These are phyloP conservation scores for Barypeithes pellucidus DNA, from an alignment of 2,888 invertebrate species.

Conservation along the genomic window DNA sequence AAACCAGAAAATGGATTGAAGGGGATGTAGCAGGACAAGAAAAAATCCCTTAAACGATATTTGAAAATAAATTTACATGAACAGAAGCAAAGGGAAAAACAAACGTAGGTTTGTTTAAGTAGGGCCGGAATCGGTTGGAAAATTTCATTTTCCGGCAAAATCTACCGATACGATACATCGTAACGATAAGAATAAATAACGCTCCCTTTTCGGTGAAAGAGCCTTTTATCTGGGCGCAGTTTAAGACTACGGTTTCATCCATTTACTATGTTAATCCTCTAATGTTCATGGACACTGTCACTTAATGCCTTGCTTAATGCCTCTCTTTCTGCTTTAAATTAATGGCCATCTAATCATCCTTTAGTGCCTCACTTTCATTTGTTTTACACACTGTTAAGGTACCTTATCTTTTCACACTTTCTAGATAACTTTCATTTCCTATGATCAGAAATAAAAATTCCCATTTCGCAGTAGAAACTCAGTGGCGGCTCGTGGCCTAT, in stretches of 20 bases:
- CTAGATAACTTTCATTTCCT: neutral
- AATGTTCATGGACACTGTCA: slow-evolving; percentile 68
- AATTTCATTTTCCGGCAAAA: slow-evolving; percentile 65
- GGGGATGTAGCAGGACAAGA: slow-evolving; percentile 9
- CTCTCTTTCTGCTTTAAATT: slow-evolving; percentile 62
- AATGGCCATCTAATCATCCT: slow-evolving; percentile 65
- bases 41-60: slow-evolving; percentile 46
- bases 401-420: slow-evolving; percentile 12
- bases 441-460: too few relatives aligned
- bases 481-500: too few relatives aligned
- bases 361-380: slow-evolving; percentile 43
- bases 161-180: slow-evolving; percentile 67
- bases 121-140: slow-evolving; percentile 49
- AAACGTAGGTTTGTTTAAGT: slow-evolving; percentile 45
- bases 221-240: slow-evolving; percentile 65
- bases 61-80: slow-evolving; percentile 47
- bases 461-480: too few relatives aligned
- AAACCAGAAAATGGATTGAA: slow-evolving; percentile 31
- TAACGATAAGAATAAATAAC: slow-evolving; percentile 69
- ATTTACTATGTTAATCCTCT: slow-evolving; percentile 69
- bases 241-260: slow-evolving; percentile 66
- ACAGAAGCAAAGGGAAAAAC: slow-evolving; percentile 47
- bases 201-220: slow-evolving; percentile 63
- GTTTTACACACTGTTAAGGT: slow-evolving; percentile 46
- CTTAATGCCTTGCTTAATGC: slow-evolving; percentile 66